phyloP scores from a whole-genome alignment of 2,113 vertebrate species.

The Rhinolophus ferrumequinum region DNA sequence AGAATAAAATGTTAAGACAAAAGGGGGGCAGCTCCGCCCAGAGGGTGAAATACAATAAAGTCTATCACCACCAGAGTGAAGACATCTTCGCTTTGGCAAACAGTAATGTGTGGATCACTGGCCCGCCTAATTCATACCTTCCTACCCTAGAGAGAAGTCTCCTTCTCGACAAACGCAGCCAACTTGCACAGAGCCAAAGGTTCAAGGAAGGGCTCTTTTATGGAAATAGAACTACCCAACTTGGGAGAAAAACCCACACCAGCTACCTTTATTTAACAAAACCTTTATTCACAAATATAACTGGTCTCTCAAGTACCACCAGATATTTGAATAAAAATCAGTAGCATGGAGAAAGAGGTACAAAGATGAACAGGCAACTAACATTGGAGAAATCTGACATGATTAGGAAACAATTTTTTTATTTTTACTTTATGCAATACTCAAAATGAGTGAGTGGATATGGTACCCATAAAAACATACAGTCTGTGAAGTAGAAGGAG shows the following conservation, averaged over 20 bases:
- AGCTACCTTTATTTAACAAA: not conserved
- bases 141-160: not conserved
- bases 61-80: not conserved
- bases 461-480: not conserved
- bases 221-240: not conserved
- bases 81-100: not conserved
- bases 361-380: not conserved
- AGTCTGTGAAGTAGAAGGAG: not conserved
- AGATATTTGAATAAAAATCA: not conserved
- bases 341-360: not conserved
- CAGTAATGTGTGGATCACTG: not conserved
- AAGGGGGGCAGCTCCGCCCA: not conserved
- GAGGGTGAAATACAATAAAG: not conserved
- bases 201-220: not conserved
- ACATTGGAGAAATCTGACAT: not conserved
- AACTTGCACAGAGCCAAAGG: not conserved
- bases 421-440: not conserved
- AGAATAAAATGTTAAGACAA: constrained; percentile 18
- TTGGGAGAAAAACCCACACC: not conserved
- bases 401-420: not conserved
- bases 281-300: not conserved
- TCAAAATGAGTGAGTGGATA: not conserved
- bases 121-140: not conserved
- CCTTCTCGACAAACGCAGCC: not conserved
- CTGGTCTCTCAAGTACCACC: not conserved